Evolutionary conservation across 2,797 vertebrate genomes (phyloP), one percentile per base, ranked within the genome.

Genomic region (Rachycentron canadum): DNA sequence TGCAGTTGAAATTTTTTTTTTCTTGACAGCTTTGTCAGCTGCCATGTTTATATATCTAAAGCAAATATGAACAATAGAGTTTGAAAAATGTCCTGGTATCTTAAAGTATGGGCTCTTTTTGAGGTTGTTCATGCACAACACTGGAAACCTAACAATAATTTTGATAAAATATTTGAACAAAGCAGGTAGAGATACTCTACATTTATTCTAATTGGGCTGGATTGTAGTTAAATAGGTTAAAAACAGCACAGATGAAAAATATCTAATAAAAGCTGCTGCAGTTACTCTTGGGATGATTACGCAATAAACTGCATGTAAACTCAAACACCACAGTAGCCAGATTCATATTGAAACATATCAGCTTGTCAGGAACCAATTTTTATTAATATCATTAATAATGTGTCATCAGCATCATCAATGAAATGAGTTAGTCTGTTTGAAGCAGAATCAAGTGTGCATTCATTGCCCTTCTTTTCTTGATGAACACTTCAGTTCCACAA

Each of bases 401-500:
- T 94, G 92, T 94, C 91, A 94, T 94, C 94, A 93, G 92, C 94
- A 93, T 94, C 91, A 93, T 94, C 93, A 94, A 93, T 93, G 93
- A 94, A 93, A 94, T 94, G 91, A 93, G 92, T 95, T 95, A 94
- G 93, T 94, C 92, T 94, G 90, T 95, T 94, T 94, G 93, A 94
- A 94, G 93, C 91, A 93, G 92, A 94, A 93, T 92, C 87, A 93
- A 91, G 92, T 93, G 92, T 95, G 93, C 93, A 94, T 94, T 94
- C 92, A 89, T 94, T 94, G 93, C 91, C 94, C 92, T 94, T 94
- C 92, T 95, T 93, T 60, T 93, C 92, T 86, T 87, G 93, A 94
- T 93, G 95, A 95, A 96, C 94, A 96, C 94, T 94, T 94, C 91
- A 91, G 94, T 93, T 97, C 96, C 96, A 96, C 93, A 93, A 97